Evolutionary conservation across 2,113 vertebrate species (phyloP), one percentile per base, ranked within the genome.

Genomic region (Pygoscelis adeliae): DNA sequence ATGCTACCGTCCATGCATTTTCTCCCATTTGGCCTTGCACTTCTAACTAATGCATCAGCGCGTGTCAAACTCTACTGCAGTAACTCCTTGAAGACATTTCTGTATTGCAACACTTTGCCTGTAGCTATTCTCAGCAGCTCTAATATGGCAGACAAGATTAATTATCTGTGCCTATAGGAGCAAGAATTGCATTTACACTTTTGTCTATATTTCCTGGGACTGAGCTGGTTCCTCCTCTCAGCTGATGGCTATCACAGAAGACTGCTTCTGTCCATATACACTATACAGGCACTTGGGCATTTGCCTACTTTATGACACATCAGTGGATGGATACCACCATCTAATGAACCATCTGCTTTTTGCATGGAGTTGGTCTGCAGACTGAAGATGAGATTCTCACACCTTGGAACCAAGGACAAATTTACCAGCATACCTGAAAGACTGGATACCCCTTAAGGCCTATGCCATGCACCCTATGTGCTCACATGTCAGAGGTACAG

Each of bases 51-150:
- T 29, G 53, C 65, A 58, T 73, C 61, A 27, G n/a, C 1, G 2
- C 53, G 71, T 70, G 66, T 77, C 87, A 70, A 88, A 88, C 42
- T 70, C 29, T 38, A n/a, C 29, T 55, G 67, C 58, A 86, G 38
- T 70, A 80, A 85, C 78, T 85, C 66, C 84, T 90, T 77, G 76
- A 70, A 97, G 73, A 70, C 49, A 80, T 85, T 96, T 53, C 50
- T 83, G 14, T 85, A 72, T 87, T 91, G 87, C 89, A 95, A 72
- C 73, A 87, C 53, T 86, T 97, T 36, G 59, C 92, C 89, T 76
- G 58, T 79, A 96, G 78, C 81, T 94, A 90, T 88, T 94, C 55
- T 90, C 84, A 93, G 80, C 70, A 94, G 70, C 82, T 94, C 66
- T 73, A 50, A 70, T 90, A 77, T 71, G 78, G 73, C 89, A 85